Evolutionary conservation across 2,797 vertebrate genomes (phyloP).

Genomic region (Nannoperca australis): DNA sequence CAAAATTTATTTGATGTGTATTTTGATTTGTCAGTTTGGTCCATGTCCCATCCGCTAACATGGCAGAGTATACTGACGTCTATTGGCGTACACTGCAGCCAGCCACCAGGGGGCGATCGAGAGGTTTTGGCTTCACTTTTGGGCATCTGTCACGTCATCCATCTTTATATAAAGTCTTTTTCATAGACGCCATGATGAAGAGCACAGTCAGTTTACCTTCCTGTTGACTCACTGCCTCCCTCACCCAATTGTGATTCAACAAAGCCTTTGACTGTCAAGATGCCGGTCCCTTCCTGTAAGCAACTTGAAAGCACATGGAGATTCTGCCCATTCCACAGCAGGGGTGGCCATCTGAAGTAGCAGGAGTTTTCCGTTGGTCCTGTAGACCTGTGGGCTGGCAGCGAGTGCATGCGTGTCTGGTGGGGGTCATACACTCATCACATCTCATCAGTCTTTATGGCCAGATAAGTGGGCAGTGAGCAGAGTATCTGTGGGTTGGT

Average conservation of each 20-base stretch:
- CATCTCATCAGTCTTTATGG: constrained; percentile 39
- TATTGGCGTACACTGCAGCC: no score
- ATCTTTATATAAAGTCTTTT: no score
- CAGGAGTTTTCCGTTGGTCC: constrained; percentile 46
- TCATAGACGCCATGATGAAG: constrained; percentile 27
- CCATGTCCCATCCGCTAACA: no score
- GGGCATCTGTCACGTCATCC: no score
- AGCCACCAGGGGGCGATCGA: no score
- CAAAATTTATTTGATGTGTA: no score
- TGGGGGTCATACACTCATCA: constrained; percentile 50
- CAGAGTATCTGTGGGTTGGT: constrained; percentile 43
- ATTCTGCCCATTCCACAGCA: constrained; percentile 47
- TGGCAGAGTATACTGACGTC: no score
- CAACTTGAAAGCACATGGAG: constrained; percentile 42
- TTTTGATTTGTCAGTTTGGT: no score
- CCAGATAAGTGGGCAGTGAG: constrained; percentile 36
- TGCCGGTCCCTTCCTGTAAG: constrained; percentile 51
- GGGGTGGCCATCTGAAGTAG: constrained; percentile 57
- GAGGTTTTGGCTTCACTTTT: no score
- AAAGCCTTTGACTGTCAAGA: constrained; percentile 59
- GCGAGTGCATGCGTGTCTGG: constrained; percentile 29
- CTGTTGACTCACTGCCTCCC: constrained; percentile 45
- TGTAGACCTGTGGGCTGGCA: constrained; percentile 61
- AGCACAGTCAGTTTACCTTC: constrained; percentile 44
- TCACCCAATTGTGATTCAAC: constrained; percentile 55